phyloP scores from a whole-genome alignment of 2,888 invertebrate genomes.

The Diloba caeruleocephala region DNA sequence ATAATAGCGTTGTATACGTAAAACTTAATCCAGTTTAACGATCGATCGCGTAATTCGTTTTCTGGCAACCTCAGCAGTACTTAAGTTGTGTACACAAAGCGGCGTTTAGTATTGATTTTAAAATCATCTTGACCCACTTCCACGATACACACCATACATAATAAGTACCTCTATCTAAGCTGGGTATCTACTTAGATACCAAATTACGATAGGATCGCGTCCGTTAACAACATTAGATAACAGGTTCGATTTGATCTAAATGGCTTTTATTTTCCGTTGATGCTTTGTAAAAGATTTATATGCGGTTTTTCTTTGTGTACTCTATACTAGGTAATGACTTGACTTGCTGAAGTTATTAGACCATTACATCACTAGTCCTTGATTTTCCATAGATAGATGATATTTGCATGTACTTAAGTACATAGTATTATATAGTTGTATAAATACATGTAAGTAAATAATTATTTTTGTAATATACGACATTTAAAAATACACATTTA shows the following conservation, averaged over 20 bases:
- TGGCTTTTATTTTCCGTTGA: conserved; percentile 25
- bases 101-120: conserved; percentile 67
- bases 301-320: conserved; percentile 10
- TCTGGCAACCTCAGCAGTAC: conserved; percentile 25
- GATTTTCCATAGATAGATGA: not conserved
- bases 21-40: conserved; percentile 1
- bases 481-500: too few relatives aligned
- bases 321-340: conserved; percentile 10
- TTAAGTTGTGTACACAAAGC: conserved; percentile 19
- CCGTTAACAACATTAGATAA: conserved; percentile 30
- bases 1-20: too few relatives aligned
- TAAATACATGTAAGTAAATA: too few relatives aligned
- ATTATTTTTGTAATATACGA: too few relatives aligned
- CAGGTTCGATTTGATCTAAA: conserved; percentile 27
- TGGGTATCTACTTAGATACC: conserved; percentile 31
- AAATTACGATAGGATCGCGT: conserved; percentile 27
- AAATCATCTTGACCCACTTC: conserved; percentile 58
- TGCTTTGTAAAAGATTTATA: not conserved
- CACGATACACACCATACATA: conserved; percentile 9
- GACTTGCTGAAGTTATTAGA: conserved; percentile 1
- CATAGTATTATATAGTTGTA: too few relatives aligned
- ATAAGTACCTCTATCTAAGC: too few relatives aligned
- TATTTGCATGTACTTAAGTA: not conserved
- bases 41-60: conserved; percentile 8
- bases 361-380: conserved; percentile 7